Percentiles rank a stretch among this genome's conserved stretches.
Evolutionary conservation across 2,888 invertebrate genomes (phyloP).

Genomic region (Synanthedon tipuliformis): DNA sequence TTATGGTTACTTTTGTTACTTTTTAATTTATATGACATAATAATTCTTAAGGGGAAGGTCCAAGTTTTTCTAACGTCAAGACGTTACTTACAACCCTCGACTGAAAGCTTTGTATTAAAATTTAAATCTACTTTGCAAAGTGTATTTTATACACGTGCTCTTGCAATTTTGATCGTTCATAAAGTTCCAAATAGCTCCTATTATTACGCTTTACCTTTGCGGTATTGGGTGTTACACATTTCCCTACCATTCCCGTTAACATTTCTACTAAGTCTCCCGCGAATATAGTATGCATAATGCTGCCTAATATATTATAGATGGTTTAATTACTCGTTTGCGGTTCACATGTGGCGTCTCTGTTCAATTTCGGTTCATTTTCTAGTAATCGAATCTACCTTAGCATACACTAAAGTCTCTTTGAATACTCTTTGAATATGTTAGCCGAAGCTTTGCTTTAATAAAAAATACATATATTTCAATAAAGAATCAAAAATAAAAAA

Average conservation of each 20-base stretch:
- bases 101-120: conserved; percentile 69
- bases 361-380: conserved; percentile 27
- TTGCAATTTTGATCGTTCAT: conserved; percentile 69
- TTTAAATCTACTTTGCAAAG: conserved; percentile 71
- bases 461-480: no score
- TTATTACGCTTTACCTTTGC: conserved; percentile 63
- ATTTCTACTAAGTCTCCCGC: conserved; percentile 52
- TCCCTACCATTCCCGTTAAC: conserved; percentile 45
- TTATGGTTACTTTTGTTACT: neutral
- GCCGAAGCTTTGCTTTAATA: no score
- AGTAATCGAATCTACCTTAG: no score
- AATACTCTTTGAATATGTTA: no score
- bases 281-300: conserved; percentile 60
- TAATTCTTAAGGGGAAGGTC: conserved; percentile 18
- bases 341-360: conserved; percentile 40
- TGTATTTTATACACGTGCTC: conserved; percentile 69
- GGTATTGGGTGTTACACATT: conserved; percentile 62
- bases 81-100: conserved; percentile 64
- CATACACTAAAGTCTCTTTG: no score
- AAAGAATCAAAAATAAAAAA: no score
- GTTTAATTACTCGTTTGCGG: conserved; percentile 64
- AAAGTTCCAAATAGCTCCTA: conserved; percentile 63
- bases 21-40: neutral
- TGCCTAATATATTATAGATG: conserved; percentile 59
- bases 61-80: conserved; percentile 56